Percentiles rank a stretch among this genome's conserved stretches.
Conservation (phyloP, 1,140 invertebrate species). For the Panagrolaimus sp. region DNA sequence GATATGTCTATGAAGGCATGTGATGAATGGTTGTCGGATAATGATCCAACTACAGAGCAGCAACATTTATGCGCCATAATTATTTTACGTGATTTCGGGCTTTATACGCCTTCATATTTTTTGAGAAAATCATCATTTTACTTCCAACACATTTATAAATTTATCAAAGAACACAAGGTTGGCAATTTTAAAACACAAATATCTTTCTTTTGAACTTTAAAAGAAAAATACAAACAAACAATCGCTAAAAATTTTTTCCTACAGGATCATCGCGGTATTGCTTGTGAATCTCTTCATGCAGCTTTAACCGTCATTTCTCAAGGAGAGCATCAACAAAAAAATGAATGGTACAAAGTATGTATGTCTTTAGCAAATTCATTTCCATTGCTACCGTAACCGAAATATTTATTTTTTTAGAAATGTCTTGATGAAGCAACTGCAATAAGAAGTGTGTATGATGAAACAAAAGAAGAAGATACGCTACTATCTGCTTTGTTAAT, state of each 20-base stretch:
- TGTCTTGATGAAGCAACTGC: constrained; percentile 62
- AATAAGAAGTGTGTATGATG: constrained; percentile 65
- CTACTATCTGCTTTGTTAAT: constrained; percentile 87
- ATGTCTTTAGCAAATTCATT: neutral
- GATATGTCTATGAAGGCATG: constrained; percentile 41
- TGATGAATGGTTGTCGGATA: constrained; percentile 35
- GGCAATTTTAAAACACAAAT: no score
- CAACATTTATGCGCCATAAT: constrained; percentile 65
- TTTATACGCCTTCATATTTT: constrained; percentile 92
- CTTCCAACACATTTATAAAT: constrained; percentile 85
- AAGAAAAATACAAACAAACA: constrained; percentile 12
- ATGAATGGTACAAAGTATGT: constrained; percentile 71
- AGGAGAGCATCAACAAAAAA: constrained; percentile 83
- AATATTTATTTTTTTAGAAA: no score
- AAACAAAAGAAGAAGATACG: constrained; percentile 67
- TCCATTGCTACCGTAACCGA: constrained; percentile 23
- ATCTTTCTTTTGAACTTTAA: no score
- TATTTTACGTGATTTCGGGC: constrained; percentile 82
- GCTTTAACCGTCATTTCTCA: constrained; percentile 88
- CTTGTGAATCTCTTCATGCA: constrained; percentile 81
- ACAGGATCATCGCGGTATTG: constrained; percentile 79
- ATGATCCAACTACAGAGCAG: constrained; percentile 18
- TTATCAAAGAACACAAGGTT: constrained; percentile 79
- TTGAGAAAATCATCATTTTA: constrained; percentile 93
- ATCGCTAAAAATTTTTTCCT: constrained; percentile 25